These are phyloP conservation scores for Willowsia nigromaculata DNA, from an alignment of 2,888 invertebrate species.

Conservation along the genomic window DNA sequence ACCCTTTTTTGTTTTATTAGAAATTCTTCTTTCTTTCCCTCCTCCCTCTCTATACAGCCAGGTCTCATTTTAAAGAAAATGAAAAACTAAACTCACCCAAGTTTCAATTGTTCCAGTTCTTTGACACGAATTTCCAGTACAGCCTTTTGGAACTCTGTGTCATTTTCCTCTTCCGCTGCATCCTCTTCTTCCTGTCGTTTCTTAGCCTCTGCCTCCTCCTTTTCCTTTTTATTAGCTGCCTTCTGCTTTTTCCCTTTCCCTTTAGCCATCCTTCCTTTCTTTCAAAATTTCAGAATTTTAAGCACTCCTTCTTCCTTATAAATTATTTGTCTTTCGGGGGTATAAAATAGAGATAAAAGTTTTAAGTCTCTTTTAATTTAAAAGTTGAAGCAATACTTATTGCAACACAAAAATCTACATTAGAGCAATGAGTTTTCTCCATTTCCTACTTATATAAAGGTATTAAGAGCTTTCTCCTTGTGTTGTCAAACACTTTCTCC, in stretches of 20 bases:
- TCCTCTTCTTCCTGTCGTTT: conserved; percentile 72
- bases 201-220: conserved; percentile 68
- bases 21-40: neutral
- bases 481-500: no score
- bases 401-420: no score
- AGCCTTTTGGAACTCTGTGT: conserved; percentile 77
- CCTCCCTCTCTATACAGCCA: neutral
- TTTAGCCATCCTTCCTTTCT: conserved; percentile 28
- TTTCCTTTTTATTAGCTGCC: conserved; percentile 65
- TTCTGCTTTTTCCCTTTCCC: conserved; percentile 64
- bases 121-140: conserved; percentile 77
- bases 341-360: neutral
- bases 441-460: no score
- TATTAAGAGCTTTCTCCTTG: no score
- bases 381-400: no score
- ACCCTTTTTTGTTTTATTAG: neutral
- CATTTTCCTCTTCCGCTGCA: conserved; percentile 74
- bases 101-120: conserved; percentile 77
- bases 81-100: conserved; percentile 66
- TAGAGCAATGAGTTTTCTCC: no score
- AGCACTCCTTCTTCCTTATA: neutral
- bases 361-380: no score
- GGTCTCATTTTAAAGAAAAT: neutral
- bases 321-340: neutral
- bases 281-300: neutral